Conservation (phyloP, 2,888 invertebrate genomes). For the Muschampia plurimacula region DNA sequence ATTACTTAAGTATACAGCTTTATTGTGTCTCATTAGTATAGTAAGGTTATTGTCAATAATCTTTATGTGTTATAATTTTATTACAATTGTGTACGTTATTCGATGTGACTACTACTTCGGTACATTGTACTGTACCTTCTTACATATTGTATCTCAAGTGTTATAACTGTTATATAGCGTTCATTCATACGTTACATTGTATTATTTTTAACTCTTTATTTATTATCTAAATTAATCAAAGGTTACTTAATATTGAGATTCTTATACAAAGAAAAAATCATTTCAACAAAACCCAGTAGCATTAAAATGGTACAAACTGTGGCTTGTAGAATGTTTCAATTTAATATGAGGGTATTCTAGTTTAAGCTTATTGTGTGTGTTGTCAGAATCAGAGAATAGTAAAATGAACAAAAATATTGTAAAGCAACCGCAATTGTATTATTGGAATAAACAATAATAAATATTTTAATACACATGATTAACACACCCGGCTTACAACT, state of each 20-base stretch:
- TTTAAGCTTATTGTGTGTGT: constrained; percentile 44
- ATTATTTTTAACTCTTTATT: too few species aligned
- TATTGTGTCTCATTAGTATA: constrained; percentile 37
- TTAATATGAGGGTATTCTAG: constrained; percentile 75
- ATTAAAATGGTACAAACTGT: constrained; percentile 75
- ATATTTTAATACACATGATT: too few species aligned
- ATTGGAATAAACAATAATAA: too few species aligned
- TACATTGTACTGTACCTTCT: not conserved
- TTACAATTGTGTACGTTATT: constrained; percentile 18
- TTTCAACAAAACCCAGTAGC: not conserved
- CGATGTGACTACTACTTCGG: not conserved
- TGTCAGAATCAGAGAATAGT: too few species aligned
- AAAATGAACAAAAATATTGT: too few species aligned
- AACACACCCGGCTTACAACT: too few species aligned
- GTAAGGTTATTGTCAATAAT: constrained; percentile 5
- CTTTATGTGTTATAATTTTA: constrained; percentile 4
- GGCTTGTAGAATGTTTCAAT: constrained; percentile 68
- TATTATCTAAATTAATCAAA: not conserved
- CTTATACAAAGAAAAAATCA: not conserved
- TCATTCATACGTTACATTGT: too few species aligned
- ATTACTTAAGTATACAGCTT: constrained; percentile 63
- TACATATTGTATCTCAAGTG: not conserved
- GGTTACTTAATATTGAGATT: not conserved
- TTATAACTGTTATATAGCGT: not conserved
- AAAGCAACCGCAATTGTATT: too few species aligned